phyloP scores from a whole-genome alignment of 1,140 invertebrate genomes.

The Panagrolaimus sp. region DNA sequence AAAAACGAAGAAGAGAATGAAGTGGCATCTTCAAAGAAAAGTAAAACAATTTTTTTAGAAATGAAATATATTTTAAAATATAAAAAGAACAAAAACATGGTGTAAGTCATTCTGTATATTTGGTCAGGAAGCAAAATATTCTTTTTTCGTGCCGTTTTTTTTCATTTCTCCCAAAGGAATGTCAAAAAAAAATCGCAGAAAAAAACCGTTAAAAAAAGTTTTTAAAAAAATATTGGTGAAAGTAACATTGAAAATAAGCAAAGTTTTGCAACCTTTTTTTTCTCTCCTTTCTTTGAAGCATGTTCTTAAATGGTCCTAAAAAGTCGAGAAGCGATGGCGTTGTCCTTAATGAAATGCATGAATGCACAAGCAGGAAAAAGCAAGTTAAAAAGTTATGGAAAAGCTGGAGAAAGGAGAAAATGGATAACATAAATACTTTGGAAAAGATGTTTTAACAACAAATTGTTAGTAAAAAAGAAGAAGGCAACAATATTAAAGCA shows the following conservation, averaged over 20 bases:
- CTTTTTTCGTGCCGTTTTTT: too few species aligned
- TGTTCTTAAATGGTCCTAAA: neutral
- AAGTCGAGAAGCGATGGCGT: neutral
- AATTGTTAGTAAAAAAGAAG: neutral
- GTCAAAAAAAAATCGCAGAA: slow-evolving; percentile 11
- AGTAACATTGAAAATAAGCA: slow-evolving; percentile 5
- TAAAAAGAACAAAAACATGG: too few species aligned
- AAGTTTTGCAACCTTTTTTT: neutral
- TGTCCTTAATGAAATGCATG: slow-evolving; percentile 8
- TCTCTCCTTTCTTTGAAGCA: neutral
- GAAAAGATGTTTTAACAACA: slow-evolving; percentile 7
- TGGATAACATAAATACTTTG: slow-evolving; percentile 1
- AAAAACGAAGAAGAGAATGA: too few species aligned
- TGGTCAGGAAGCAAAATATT: too few species aligned
- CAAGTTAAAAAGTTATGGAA: slow-evolving; percentile 7
- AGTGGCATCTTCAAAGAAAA: too few species aligned
- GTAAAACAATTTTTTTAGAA: too few species aligned
- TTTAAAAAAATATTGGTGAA: neutral
- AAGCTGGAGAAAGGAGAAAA: slow-evolving; percentile 4
- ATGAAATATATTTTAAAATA: too few species aligned
- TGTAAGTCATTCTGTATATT: too few species aligned
- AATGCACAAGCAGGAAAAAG: slow-evolving; percentile 1
- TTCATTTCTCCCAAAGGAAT: too few species aligned
- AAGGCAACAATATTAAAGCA: neutral
- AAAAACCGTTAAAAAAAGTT: slow-evolving; percentile 7